Percentiles rank a stretch among this genome's conserved stretches.
These are phyloP conservation scores for Tenthredo mesomela DNA, from an alignment of 2,888 invertebrate species.

Conservation along the genomic window DNA sequence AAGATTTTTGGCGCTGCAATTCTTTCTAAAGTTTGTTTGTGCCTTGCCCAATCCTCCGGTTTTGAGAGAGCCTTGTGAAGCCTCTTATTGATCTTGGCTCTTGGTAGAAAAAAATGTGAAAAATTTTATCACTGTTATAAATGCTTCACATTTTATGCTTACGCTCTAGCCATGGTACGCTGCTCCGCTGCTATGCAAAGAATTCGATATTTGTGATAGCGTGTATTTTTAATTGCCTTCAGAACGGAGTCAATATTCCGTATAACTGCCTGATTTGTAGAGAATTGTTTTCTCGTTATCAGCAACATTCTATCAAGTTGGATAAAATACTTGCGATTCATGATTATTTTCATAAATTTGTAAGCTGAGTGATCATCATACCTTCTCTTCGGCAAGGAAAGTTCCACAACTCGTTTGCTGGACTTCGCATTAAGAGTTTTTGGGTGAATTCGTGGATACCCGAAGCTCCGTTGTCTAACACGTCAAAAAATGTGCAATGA, in stretches of 20 bases:
- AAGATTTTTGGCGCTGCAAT: constrained; percentile 65
- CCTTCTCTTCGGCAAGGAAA: constrained; percentile 67
- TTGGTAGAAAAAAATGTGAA: constrained; percentile 47
- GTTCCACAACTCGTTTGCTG: constrained; percentile 65
- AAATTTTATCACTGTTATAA: not conserved
- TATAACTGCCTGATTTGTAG: constrained; percentile 1
- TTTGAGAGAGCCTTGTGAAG: constrained; percentile 60
- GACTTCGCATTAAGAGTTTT: constrained; percentile 60
- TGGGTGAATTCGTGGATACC: constrained; percentile 61
- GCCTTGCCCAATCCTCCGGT: constrained; percentile 68
- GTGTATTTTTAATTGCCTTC: constrained; percentile 62
- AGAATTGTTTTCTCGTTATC: constrained; percentile 42
- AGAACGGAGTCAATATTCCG: constrained; percentile 56
- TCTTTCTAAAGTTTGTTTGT: constrained; percentile 61
- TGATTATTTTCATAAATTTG: not conserved
- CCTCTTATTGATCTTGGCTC: constrained; percentile 62
- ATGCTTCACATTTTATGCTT: constrained; percentile 53
- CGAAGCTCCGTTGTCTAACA: constrained; percentile 60
- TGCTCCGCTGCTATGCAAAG: constrained; percentile 66
- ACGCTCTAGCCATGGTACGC: constrained; percentile 66
- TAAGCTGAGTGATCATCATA: not conserved
- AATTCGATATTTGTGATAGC: constrained; percentile 69
- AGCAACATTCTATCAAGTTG: constrained; percentile 18
- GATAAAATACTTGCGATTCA: not conserved
- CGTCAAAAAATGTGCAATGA: not conserved